These are phyloP conservation scores for Podargus strigoides DNA, from an alignment of 2,797 vertebrate species.

Conservation along the genomic window DNA sequence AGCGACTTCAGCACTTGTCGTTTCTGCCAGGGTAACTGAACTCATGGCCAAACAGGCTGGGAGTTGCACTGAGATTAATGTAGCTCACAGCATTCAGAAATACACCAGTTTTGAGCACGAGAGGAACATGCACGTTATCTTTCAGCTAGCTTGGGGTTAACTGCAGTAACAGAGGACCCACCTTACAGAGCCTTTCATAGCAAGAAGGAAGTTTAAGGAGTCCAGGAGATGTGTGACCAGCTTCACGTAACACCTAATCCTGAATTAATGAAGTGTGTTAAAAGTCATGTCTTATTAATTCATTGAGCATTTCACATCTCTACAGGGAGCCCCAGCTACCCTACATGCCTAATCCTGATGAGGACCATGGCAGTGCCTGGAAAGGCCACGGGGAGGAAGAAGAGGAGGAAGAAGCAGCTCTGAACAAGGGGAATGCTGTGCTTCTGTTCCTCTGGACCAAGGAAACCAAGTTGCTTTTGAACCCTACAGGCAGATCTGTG, in stretches of 20 bases:
- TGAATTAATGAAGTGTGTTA: neutral
- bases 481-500: neutral
- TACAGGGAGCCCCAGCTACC: neutral
- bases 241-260: neutral
- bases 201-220: neutral
- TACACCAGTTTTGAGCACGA: neutral
- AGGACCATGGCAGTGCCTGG: neutral
- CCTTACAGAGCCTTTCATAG: neutral
- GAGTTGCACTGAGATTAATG: neutral
- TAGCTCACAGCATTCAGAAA: neutral
- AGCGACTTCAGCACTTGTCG: neutral
- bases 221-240: neutral
- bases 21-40: neutral
- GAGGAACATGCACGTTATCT: neutral
- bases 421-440: neutral
- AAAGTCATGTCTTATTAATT: neutral
- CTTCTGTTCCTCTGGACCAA: neutral
- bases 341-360: neutral
- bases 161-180: neutral
- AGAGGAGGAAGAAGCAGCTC: neutral
- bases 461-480: neutral
- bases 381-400: neutral
- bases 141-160: neutral
- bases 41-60: neutral
- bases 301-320: neutral